phyloP scores from a whole-genome alignment of 2,113 vertebrate genomes.

The Bubo scandiacus region DNA sequence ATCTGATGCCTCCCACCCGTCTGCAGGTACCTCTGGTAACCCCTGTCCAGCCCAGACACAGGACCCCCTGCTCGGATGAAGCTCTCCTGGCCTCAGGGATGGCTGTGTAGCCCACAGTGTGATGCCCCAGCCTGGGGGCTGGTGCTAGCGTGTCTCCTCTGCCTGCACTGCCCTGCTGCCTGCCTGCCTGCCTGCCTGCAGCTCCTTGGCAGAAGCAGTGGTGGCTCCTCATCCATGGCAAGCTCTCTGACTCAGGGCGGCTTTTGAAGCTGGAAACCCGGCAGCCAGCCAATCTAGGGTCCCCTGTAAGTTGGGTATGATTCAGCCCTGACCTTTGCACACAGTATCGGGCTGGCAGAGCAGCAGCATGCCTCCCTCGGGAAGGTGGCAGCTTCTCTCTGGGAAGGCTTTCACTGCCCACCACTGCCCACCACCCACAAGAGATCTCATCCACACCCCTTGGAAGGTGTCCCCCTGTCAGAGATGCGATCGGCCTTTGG shows the following conservation, averaged over 20 bases:
- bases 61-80: accelerated
- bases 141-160: not conserved
- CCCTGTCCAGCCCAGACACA: accelerated
- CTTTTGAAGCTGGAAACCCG: not conserved
- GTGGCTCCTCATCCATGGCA: not conserved
- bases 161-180: not conserved
- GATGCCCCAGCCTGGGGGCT: not conserved
- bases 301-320: not conserved
- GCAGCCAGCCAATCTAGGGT: not conserved
- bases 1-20: not conserved
- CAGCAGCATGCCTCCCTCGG: accelerated
- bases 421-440: not conserved
- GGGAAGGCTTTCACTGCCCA: not conserved
- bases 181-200: not conserved
- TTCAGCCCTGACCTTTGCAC: slow-evolving; percentile 18
- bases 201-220: not conserved
- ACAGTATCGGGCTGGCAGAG: accelerated
- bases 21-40: not conserved
- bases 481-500: not conserved
- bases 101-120: accelerated
- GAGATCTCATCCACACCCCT: not conserved
- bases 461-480: not conserved
- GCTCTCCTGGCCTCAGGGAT: not conserved
- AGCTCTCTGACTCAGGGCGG: not conserved
- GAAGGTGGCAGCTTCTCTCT: not conserved